phyloP scores from a whole-genome alignment of 2,113 vertebrate genomes.

The Sciurus niger region DNA sequence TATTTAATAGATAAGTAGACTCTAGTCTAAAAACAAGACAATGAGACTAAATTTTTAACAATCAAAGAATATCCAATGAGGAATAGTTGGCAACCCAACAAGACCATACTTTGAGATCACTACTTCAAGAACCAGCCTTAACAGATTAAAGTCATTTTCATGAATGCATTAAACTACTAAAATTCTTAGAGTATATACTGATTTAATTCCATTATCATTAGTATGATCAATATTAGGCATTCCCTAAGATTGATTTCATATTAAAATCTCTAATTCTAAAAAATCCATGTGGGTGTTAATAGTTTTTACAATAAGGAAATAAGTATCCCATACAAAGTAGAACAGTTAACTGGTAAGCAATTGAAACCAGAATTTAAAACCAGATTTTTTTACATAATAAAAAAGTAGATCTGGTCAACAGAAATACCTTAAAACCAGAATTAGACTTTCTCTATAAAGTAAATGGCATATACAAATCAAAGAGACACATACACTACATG shows the following conservation, averaged over 20 bases:
- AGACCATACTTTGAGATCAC: not conserved
- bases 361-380: not conserved
- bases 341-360: not conserved
- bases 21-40: not conserved
- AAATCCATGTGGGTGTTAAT: not conserved
- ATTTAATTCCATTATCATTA: not conserved
- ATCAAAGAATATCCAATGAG: not conserved
- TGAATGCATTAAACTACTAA: not conserved
- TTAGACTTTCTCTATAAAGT: not conserved
- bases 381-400: not conserved
- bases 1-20: not conserved
- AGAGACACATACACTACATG: not conserved
- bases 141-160: conserved; percentile 1
- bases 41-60: conserved; percentile 13
- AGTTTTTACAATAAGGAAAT: not conserved
- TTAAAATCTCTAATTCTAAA: not conserved
- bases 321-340: not conserved
- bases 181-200: not conserved
- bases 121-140: not conserved
- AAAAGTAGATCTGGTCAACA: not conserved
- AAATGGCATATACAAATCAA: not conserved
- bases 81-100: not conserved
- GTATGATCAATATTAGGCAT: not conserved
- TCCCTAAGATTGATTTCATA: not conserved
- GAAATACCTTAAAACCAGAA: conserved; percentile 37